Base-by-base conservation (phyloP, 2,797 vertebrate species). In the Catamblyrhynchus diadema region DNA sequence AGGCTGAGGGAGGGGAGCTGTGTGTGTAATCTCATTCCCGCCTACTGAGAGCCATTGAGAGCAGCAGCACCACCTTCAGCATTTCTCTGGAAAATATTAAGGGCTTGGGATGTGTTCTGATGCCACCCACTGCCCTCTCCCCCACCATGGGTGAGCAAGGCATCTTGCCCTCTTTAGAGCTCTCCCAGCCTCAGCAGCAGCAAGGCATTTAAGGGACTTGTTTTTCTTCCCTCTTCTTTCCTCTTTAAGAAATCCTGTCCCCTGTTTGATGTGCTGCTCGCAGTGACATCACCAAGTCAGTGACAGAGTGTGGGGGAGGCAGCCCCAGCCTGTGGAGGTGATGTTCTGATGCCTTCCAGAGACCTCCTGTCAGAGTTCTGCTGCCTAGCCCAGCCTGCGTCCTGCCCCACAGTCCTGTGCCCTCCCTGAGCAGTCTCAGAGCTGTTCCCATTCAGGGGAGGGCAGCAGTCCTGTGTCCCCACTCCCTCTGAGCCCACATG, bases 1-100 rank as follows among this genome's bases (percentile, higher is more conserved):
- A 95, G 70, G 41, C 45, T 80, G 90, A 94, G 67, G 94, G 92
- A 90, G 83, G 81, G 64, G 42, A 91, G 45, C 42, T 73, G 0
- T 19, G 0, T 86, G 35, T 77, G 37, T 84, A 92, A 93, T 86
- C 88, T 90, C 80, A 61, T 88, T 94, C 73, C 85, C 17, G 0
- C 93, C 87, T 70, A 86, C 80, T 67, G 87, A 84, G 70, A 83
- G 73, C 60, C 73, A 12, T 3, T 60, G 73, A 72, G 73, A 95
- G 87, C 77, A 70, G 77, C 77, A 71, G 60, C 51, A 75, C 71
- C 81, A 50, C 87, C 77, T 75, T 92, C 66, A 71, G 70, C 64
- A 72, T 81, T 92, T 71, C 62, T 81, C 81, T 77, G 56, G 82
- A 53, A 95, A 94, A 62, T 21, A 72, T 30, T 18, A 60, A 80